phyloP scores from a whole-genome alignment of 2,888 invertebrate species.

The Stramonita haemastoma region DNA sequence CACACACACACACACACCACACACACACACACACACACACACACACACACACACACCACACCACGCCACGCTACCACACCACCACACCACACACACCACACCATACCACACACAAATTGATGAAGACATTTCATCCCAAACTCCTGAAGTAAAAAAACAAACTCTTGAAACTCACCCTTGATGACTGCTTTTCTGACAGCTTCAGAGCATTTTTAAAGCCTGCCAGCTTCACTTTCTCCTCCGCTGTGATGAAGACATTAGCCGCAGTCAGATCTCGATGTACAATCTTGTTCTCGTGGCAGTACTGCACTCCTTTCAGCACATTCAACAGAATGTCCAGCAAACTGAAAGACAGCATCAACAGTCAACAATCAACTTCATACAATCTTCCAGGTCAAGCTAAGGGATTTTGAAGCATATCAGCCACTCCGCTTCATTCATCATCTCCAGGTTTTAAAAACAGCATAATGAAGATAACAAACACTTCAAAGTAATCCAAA shows the following conservation, averaged over 20 bases:
- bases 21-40: background rate
- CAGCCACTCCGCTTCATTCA: too few relatives aligned
- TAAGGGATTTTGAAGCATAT: too few relatives aligned
- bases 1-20: background rate
- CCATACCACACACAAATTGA: too few relatives aligned
- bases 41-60: too few relatives aligned
- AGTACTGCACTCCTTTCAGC: constrained; percentile 42
- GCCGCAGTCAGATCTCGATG: constrained; percentile 48
- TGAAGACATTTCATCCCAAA: too few relatives aligned
- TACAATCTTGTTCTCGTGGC: constrained; percentile 43
- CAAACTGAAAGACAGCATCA: constrained; percentile 6
- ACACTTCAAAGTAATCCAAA: too few relatives aligned
- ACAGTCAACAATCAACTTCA: background rate
- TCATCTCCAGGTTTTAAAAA: too few relatives aligned
- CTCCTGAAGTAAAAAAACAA: background rate
- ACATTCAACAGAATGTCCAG: constrained; percentile 30
- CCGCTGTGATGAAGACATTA: constrained; percentile 36
- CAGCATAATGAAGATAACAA: too few relatives aligned
- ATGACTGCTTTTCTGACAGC: constrained; percentile 16
- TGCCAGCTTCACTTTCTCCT: constrained; percentile 42
- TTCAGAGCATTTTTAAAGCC: constrained; percentile 45
- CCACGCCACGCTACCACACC: too few relatives aligned
- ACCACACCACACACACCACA: too few relatives aligned
- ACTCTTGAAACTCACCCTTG: constrained; percentile 26
- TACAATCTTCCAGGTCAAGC: background rate